phyloP scores from a whole-genome alignment of 2,113 vertebrate genomes.

The Lasiurus cinereus region DNA sequence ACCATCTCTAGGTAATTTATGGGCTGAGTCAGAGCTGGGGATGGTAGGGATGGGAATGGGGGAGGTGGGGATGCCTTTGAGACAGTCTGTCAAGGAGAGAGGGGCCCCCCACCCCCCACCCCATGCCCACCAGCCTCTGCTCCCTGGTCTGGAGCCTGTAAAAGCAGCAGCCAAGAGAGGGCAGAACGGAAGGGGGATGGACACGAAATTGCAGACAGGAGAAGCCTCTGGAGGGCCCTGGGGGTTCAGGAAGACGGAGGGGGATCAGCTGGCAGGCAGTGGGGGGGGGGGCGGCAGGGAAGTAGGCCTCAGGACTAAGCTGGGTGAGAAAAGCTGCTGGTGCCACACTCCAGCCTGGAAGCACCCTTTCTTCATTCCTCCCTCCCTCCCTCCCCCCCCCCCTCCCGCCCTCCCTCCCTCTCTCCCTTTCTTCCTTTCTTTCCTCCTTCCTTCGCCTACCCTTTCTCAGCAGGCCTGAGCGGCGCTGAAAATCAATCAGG shows the following conservation, averaged over 20 bases:
- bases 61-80: background rate
- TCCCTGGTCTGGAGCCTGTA: background rate
- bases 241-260: background rate
- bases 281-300: background rate
- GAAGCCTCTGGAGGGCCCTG: background rate
- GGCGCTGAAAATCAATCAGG: background rate
- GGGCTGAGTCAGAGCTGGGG: conserved; percentile 73
- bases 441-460: background rate
- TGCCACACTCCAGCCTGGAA: background rate
- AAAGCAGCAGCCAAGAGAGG: background rate
- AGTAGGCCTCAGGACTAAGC: background rate
- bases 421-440: background rate
- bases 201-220: background rate
- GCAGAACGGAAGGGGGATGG: background rate
- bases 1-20: conserved; percentile 74
- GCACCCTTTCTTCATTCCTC: accelerated
- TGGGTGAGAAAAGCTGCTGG: background rate
- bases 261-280: background rate
- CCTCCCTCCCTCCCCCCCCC: too few relatives aligned
- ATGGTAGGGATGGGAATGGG: background rate
- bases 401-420: background rate
- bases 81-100: background rate
- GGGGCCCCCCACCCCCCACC: background rate
- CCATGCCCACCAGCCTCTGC: background rate
- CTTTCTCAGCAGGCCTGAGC: background rate